Evolutionary conservation across 2,113 vertebrate species (phyloP).

Genomic region (Chaenogobius annularis): DNA sequence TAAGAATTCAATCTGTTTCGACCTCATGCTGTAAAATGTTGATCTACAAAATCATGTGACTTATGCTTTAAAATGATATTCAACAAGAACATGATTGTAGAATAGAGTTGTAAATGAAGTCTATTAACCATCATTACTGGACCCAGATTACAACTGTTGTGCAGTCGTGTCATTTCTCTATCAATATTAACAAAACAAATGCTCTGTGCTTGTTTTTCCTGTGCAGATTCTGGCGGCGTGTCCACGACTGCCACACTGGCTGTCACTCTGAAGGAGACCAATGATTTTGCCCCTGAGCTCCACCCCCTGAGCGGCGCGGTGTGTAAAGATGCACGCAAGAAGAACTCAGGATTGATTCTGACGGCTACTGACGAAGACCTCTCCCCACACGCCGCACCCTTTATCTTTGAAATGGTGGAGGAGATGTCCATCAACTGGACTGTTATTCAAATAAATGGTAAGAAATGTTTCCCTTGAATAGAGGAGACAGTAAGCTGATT

Average conservation of each 20-base stretch:
- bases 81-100: background rate
- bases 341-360: slow-evolving; percentile 73
- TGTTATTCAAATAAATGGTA: slow-evolving; percentile 83
- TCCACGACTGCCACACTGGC: slow-evolving; percentile 82
- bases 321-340: slow-evolving; percentile 69
- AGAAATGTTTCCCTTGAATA: background rate
- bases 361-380: slow-evolving; percentile 86
- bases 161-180: too few relatives aligned
- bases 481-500: too few relatives aligned
- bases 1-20: background rate
- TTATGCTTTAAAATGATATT: background rate
- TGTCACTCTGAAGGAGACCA: slow-evolving; percentile 88
- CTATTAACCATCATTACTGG: too few relatives aligned
- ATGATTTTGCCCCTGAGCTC: slow-evolving; percentile 86
- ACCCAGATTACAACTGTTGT: too few relatives aligned
- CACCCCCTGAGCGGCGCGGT: slow-evolving; percentile 63
- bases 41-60: background rate
- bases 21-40: background rate
- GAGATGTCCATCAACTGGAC: slow-evolving; percentile 85
- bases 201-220: background rate
- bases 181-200: background rate
- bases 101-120: too few relatives aligned
- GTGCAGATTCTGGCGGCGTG: slow-evolving; percentile 66
- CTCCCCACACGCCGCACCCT: slow-evolving; percentile 86
- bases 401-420: slow-evolving; percentile 79